These are phyloP conservation scores for Pipistrellus nathusii DNA, from an alignment of 2,797 vertebrate genomes.

Conservation along the genomic window DNA sequence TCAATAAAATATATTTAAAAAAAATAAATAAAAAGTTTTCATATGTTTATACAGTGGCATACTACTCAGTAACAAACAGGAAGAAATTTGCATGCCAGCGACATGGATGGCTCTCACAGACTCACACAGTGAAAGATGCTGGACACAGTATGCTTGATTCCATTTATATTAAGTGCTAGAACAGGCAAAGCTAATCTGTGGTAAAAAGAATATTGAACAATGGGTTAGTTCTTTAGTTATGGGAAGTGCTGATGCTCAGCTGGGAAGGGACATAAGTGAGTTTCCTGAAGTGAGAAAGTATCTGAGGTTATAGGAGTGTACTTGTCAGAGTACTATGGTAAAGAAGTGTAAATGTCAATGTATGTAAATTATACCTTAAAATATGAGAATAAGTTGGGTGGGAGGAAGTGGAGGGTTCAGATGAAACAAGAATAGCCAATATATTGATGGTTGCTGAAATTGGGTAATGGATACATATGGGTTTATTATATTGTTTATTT, in stretches of 20 bases:
- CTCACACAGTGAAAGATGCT: not conserved
- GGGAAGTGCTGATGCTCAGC: no score
- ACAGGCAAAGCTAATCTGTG: not conserved
- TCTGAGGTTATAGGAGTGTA: not conserved
- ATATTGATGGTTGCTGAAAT: not conserved
- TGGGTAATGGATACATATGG: not conserved
- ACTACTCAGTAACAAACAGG: constrained; percentile 27
- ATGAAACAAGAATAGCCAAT: not conserved
- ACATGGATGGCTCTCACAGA: not conserved
- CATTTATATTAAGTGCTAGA: constrained; percentile 30
- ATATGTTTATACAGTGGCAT: not conserved
- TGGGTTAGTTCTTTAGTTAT: not conserved
- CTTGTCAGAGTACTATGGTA: not conserved
- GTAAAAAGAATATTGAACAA: not conserved
- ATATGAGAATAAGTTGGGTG: constrained; percentile 3
- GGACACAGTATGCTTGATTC: not conserved
- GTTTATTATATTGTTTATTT: constrained; percentile 37
- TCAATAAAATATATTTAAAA: no score
- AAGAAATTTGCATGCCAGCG: not conserved
- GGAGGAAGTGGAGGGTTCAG: not conserved
- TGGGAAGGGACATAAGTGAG: not conserved
- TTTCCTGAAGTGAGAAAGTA: not conserved
- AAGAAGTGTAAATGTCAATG: not conserved
- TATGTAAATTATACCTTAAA: constrained; percentile 41
- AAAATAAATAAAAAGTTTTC: constrained; percentile 33